Evolutionary conservation across 2,113 vertebrate genomes (phyloP), one percentile per base, ranked within the genome.

Genomic region (Dolichallabes microphthalmus): DNA sequence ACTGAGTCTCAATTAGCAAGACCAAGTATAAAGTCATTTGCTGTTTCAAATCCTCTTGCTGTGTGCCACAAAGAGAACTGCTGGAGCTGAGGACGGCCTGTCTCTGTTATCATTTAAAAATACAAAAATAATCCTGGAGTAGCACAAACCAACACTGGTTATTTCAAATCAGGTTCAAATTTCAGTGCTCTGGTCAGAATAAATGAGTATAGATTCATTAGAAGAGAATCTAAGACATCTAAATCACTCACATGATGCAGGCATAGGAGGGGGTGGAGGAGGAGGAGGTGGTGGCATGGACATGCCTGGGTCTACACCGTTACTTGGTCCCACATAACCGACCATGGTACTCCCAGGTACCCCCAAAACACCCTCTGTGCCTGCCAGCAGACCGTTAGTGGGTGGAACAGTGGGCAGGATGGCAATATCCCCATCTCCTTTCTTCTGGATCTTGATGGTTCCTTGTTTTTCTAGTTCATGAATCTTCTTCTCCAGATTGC

Each of bases 401-500:
- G 83, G 14, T 0, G 87, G 82, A 0, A 87, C 82, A 0, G 92
- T 86, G 10, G 93, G 66, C 80, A 94, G 83, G 87, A 94, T 95
- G 83, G 94, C 91, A 81, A 93, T 94, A 91, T 95, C 93, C 12
- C 95, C 95, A 0, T 94, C 91, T 68, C 93, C 92, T 87, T 93
- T 93, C 86, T 96, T 96, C 87, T 94, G 93, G 86, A 96, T 92
- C 84, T 88, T 95, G 89, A 96, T 95, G 17, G 90, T 89, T 53
- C 94, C 93, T 52, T 93, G 89, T 0, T 92, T 89, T 50, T 96
- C 95, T 79, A 96, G 91, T 57, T 95, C 95, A 8, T 95, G 94
- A 13, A 96, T 94, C 78, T 95, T 94, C 53, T 96, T 96, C 88
- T 95, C 96, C 79, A 96, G 88, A 86, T 95, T 94, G 57, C 93